Base-by-base conservation (phyloP, 30 jellyfish, hydroid and myxozoan species). In the Hydractinia symbiolongicarpus region DNA sequence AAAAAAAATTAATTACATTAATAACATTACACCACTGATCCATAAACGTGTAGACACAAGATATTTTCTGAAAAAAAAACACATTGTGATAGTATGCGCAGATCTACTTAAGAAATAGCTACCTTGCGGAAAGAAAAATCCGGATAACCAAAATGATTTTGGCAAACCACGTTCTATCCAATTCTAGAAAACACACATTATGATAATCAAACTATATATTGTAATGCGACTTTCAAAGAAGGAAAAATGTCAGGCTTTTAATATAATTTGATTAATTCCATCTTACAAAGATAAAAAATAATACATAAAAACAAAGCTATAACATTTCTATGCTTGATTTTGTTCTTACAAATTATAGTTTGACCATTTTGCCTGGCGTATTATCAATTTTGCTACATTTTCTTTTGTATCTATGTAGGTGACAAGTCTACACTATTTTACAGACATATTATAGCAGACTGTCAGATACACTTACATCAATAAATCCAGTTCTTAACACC, bases 61-160 rank as follows among this genome's bases (percentile, higher is more conserved):
- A 30, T 1, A 2, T 30, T 30, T 30, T 30, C 44, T 30, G 44
- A 30, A 30, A 30, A 30, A 30, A 30, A 58, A 17, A 58, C 19
- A 58, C 15, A 0, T 58, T 0, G 15, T 0, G 19, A 58, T 3
- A 58, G 19, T 1, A 58, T 13, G 69, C 1, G 69, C 15, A 58
- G 19, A 58, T 11, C 17, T 11, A 11, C 19, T 3, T 58, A 17
- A 58, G 19, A 11, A 52, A 11, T 4, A 20, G 49, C 60, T 57
- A 91, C 98, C 98, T 87, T 91, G 98, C 4, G 98, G 98, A 72
- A 91, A 91, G 78, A 91, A 91, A 82, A 91, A 91, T 9, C 98
- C 98, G n/a, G 98, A 91, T 9, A 91, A 58, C 98, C 98, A 91
- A 74, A 91, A 86, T 50, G 98, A 91, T 79, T 91, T 91, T 62